Evolutionary conservation across 2,797 vertebrate genomes (phyloP).

Genomic region (Betta splendens): DNA sequence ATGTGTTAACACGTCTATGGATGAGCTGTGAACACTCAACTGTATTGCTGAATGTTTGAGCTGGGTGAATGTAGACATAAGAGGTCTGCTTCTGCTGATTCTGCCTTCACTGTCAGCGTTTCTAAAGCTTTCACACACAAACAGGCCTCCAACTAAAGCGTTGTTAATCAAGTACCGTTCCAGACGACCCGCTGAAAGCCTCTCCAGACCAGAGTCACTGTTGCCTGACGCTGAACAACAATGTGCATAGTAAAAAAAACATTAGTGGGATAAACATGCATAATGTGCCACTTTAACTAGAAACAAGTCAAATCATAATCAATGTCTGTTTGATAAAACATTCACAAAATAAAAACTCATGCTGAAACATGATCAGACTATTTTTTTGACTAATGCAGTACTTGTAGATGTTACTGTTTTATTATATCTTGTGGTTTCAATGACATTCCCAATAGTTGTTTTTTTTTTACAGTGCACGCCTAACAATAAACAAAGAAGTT

Average conservation of each 20-base stretch:
- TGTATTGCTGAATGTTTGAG: no score
- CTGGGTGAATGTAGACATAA: no score
- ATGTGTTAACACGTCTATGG: no score
- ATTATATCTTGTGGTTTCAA: background rate
- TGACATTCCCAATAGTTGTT: conserved; percentile 1
- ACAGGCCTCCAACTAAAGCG: conserved; percentile 53
- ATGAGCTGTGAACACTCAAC: no score
- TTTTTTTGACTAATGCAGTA: no score
- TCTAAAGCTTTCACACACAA: conserved; percentile 50
- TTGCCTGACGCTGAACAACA: conserved; percentile 24
- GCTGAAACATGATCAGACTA: no score
- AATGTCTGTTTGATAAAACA: no score
- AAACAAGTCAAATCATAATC: no score
- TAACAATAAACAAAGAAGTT: conserved; percentile 53
- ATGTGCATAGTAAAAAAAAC: conserved; percentile 6
- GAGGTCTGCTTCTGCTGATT: no score
- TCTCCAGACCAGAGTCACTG: conserved; percentile 12
- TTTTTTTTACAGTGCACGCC: conserved; percentile 27
- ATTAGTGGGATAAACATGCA: background rate
- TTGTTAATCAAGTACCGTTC: conserved; percentile 44
- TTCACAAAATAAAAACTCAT: no score
- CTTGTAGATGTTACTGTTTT: no score
- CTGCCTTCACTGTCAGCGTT: conserved; percentile 52
- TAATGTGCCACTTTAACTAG: no score
- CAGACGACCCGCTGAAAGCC: conserved; percentile 33